A percentile compares a stretch with the other conserved stretches of the same genome.
These are phyloP conservation scores for Ochropacha duplaris DNA, from an alignment of 2,888 invertebrate species.

Conservation along the genomic window DNA sequence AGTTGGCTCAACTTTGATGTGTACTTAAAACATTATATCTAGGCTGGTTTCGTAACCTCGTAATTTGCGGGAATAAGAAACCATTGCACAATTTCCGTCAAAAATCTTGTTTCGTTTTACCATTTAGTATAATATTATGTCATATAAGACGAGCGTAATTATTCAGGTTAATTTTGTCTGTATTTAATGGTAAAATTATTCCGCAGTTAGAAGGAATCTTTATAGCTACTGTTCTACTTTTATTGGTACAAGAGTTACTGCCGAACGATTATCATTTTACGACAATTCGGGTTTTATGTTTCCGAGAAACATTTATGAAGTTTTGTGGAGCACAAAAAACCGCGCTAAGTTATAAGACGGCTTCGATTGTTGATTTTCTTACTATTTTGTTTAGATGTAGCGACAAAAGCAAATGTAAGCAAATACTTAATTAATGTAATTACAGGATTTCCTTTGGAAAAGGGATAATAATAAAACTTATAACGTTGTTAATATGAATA, in stretches of 20 bases:
- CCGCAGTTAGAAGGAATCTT: background rate
- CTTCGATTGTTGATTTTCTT: background rate
- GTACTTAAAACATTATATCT: background rate
- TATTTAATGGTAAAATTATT: background rate
- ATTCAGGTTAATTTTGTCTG: background rate
- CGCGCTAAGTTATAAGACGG: background rate
- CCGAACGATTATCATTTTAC: background rate
- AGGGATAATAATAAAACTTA: background rate
- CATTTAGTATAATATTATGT: background rate
- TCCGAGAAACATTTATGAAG: background rate
- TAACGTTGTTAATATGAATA: background rate
- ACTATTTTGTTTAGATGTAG: background rate
- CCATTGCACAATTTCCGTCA: constrained; percentile 37
- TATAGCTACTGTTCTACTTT: background rate
- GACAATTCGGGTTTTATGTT: background rate
- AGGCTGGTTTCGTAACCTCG: constrained; percentile 32
- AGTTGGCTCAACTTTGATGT: background rate
- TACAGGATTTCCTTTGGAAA: background rate
- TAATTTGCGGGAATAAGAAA: constrained; percentile 39
- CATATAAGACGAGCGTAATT: background rate
- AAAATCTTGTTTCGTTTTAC: background rate
- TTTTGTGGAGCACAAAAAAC: background rate
- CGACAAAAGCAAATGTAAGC: background rate
- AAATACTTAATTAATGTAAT: background rate
- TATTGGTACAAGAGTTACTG: background rate